Evolutionary conservation across 2,797 vertebrate species (phyloP), one percentile per base, ranked within the genome.

Genomic region (Dromococcyx pavoninus): DNA sequence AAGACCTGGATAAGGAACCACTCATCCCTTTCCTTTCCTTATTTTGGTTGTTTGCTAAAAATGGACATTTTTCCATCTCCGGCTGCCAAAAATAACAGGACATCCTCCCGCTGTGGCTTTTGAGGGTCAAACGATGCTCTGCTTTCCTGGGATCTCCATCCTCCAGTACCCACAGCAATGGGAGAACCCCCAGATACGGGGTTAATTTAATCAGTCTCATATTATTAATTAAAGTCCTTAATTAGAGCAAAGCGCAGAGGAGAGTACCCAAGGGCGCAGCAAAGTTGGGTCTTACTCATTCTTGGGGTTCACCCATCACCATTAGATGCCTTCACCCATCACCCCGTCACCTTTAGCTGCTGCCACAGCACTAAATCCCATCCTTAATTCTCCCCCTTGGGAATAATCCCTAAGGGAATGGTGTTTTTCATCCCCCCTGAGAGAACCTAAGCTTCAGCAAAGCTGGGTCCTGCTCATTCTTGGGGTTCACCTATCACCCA

Each of bases 171-270:
- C 37, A 11, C 11, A 4, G 46, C 39, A 6, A 8, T 4, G 9
- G 33, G 27, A 17, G 11, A 24, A 30, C 23, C 57, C 28, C 72
- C 5, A 7, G 10, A 8, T 10, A 17, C 14, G 3, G 23, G 19
- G 10, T 15, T 7, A 5, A 21, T 32, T 28, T 43, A 5, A 24
- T 17, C 51, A 22, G 7, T 5, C 44, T 9, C 18, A 0, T 7
- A 10, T 14, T 2, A 8, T 7, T 15, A 37, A 44, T 27, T 64
- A 48, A 35, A 51, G 4, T 15, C 15, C 5, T 9, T 35, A 46
- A 81, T 1, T 1, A 48, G 54, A 74, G 46, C 30, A 18, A 56
- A 81, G 54, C 39, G 3, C 7, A 2, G 21, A 41, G 39, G 13
- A 58, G 51, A 58, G 44, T 61, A 58, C 85, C 60, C 67, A 28